Evolutionary conservation across 2,113 vertebrate species (phyloP), one percentile per base, ranked within the genome.

Genomic region (Gymnorhina tibicen): DNA sequence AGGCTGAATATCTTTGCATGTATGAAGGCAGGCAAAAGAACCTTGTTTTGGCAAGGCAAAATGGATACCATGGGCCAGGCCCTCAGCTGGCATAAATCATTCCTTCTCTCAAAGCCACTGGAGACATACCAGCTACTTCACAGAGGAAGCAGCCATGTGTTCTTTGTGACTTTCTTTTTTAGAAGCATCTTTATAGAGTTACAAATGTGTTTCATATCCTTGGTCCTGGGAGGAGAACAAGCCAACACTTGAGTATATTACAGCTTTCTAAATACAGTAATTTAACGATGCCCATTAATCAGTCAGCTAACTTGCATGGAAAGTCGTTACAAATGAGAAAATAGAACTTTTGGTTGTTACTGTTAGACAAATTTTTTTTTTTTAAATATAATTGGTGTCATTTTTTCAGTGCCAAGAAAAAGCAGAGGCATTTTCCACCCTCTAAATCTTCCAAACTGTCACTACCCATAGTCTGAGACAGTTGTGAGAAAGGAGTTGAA

Each of bases 191-290:
- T 97, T 93, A 87, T 64, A 77, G 63, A 80, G 52, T 53, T 95
- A 32, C 23, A 91, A 96, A 95, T 85, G 67, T 96, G 85, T 95
- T 97, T 97, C 89, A 97, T 96, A 95, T 83, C 91, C 85, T 89
- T 95, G 83, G 46, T 85, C 76, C 72, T 88, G 58, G 28, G 41
- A 93, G 76, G 49, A 96, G 53, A 83, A 49, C 60, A 95, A 95
- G 91, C 41, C 73, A 95, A 63, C 18, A 30, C 41, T 92, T 74
- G 37, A 86, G 44, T 59, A 72, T 60, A 69, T 67, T 92, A 60
- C 55, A 93, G 23, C 18, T 85, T 94, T 95, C 95, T 83, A 92
- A 94, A 93, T 70, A 59, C 30, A 72, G 49, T 85, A 89, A 92
- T 85, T 93, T 95, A 95, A 92, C 1, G 44, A 91, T 78, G 64